Evolutionary conservation across 1,140 invertebrate genomes (phyloP).

Genomic region (Xylocopa sonorina): DNA sequence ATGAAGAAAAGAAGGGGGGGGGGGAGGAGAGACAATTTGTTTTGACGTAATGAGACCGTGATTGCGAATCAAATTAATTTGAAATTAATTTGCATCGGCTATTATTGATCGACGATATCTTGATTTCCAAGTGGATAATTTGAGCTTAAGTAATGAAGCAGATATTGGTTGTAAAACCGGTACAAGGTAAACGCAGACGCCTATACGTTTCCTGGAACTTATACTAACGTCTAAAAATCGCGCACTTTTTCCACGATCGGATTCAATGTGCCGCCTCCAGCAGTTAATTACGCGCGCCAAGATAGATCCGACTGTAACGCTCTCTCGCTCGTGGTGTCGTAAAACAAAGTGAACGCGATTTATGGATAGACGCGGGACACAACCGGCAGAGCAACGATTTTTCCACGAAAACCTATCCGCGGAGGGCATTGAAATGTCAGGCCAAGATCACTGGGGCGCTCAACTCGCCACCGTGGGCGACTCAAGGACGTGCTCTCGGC

Average conservation of each 20-base stretch:
- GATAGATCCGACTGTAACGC: neutral
- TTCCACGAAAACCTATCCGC: slow-evolving; percentile 38
- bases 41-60: neutral
- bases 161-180: slow-evolving; percentile 14
- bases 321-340: neutral
- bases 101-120: slow-evolving; percentile 22
- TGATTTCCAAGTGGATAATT: slow-evolving; percentile 4
- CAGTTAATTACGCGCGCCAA: slow-evolving; percentile 25
- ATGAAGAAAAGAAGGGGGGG: neutral
- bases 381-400: neutral
- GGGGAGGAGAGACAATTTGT: neutral
- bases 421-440: slow-evolving; percentile 58
- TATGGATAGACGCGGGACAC: neutral
- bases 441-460: slow-evolving; percentile 63
- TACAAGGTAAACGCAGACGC: slow-evolving; percentile 28
- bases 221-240: slow-evolving; percentile 24
- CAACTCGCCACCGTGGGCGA: slow-evolving; percentile 56
- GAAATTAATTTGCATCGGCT: slow-evolving; percentile 12
- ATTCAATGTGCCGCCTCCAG: neutral
- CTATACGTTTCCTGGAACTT: slow-evolving; percentile 15
- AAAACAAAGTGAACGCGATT: neutral
- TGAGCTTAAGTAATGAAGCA: slow-evolving; percentile 31
- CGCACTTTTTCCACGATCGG: neutral
- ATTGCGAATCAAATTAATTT: neutral
- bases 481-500: slow-evolving; percentile 46